These are phyloP conservation scores for Pangasius macronema DNA, from an alignment of 2,797 vertebrate genomes.

Conservation along the genomic window DNA sequence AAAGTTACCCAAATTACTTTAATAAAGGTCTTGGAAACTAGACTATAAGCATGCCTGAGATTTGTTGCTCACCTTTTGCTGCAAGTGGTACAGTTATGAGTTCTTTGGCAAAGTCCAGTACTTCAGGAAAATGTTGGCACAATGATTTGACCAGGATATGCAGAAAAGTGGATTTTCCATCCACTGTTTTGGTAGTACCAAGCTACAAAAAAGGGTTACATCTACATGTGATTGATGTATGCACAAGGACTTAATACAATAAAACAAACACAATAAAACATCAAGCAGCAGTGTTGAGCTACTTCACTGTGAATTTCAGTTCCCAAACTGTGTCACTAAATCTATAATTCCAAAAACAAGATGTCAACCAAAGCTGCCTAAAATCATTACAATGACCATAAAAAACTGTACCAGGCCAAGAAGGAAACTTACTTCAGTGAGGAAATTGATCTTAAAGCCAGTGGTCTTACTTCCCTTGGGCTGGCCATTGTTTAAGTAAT, in stretches of 20 bases:
- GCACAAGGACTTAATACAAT: background rate
- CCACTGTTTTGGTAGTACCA: constrained; percentile 95
- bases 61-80: constrained; percentile 84
- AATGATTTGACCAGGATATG: constrained; percentile 97
- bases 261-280: background rate
- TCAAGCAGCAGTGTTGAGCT: background rate
- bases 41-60: background rate
- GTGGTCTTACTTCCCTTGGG: constrained; percentile 92
- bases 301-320: background rate
- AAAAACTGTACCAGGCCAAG: background rate
- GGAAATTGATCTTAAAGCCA: constrained; percentile 98
- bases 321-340: background rate
- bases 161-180: constrained; percentile 96
- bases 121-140: constrained; percentile 95
- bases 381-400: background rate
- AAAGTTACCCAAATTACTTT: background rate
- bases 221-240: background rate
- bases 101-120: constrained; percentile 95
- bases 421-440: constrained; percentile 83
- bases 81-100: constrained; percentile 90
- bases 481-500: constrained; percentile 95
- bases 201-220: constrained; percentile 74
- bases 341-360: constrained; percentile 1
- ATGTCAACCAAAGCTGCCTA: background rate
- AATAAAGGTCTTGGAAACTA: background rate